A percentile compares a stretch with the other conserved stretches of the same genome.
These are phyloP conservation scores for Pteruthius melanotis DNA, from an alignment of 2,113 vertebrate genomes.

Conservation along the genomic window DNA sequence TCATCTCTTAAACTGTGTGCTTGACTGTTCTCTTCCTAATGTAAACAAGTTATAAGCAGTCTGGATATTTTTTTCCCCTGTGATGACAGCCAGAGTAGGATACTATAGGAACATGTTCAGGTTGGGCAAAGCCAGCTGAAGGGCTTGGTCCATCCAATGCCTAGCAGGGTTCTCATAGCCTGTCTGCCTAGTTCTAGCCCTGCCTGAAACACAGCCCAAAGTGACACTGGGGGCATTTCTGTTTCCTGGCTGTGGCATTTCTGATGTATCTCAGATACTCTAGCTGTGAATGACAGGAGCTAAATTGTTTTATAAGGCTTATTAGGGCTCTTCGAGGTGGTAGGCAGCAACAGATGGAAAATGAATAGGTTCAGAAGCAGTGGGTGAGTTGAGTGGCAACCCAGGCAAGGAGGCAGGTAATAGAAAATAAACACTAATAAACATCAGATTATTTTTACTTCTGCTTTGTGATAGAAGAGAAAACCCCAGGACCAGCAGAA, in stretches of 20 bases:
- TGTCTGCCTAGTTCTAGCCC: neutral
- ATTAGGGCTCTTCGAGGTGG: neutral
- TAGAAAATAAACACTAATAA: neutral
- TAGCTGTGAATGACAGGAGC: neutral
- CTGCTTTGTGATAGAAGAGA: neutral
- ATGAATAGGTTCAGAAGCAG: neutral
- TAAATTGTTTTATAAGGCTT: neutral
- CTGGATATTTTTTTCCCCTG: neutral
- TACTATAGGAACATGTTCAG: neutral
- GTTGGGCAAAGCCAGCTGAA: neutral
- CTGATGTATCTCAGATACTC: neutral
- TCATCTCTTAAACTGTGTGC: neutral
- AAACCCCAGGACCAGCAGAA: neutral
- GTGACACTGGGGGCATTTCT: fast-evolving
- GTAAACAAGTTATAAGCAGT: neutral
- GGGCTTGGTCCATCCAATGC: neutral
- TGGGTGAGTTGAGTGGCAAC: neutral
- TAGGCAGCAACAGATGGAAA: neutral
- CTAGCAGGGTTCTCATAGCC: fast-evolving
- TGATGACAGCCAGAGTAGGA: neutral
- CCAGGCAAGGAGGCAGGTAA: neutral
- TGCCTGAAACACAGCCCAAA: neutral
- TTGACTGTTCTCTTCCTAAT: neutral
- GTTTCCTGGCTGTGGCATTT: neutral
- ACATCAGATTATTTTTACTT: neutral